A percentile compares a stretch with the other conserved stretches of the same genome.
Evolutionary conservation across 1,140 invertebrate genomes (phyloP).

Genomic region (Anadara kagoshimensis): DNA sequence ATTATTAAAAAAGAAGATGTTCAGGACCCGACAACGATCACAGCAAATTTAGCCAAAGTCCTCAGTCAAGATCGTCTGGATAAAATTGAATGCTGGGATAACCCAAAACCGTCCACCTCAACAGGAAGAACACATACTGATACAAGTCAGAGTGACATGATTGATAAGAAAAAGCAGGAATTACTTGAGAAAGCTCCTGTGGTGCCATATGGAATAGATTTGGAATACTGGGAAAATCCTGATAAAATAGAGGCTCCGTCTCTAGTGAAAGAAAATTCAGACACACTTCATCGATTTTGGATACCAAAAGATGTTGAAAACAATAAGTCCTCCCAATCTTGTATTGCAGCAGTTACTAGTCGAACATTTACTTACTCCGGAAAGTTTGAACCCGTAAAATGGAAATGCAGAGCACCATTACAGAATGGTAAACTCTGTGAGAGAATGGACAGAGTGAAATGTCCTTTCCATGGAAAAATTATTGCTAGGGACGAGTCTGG

Average conservation of each 20-base stretch:
- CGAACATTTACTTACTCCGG: constrained; percentile 77
- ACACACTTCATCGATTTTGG: constrained; percentile 76
- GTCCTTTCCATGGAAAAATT: constrained; percentile 81
- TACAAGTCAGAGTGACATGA: no score
- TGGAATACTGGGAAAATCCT: constrained; percentile 64
- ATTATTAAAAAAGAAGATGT: neutral
- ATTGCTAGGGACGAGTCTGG: constrained; percentile 78
- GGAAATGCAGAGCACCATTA: constrained; percentile 78
- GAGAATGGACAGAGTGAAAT: constrained; percentile 79
- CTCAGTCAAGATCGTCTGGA: neutral
- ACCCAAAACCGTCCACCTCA: neutral
- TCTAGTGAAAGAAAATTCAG: constrained; percentile 57
- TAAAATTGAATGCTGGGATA: neutral
- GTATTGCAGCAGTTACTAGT: constrained; percentile 53
- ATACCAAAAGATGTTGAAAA: constrained; percentile 66
- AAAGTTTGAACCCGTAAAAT: constrained; percentile 77
- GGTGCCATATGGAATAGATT: constrained; percentile 59
- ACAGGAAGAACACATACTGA: neutral
- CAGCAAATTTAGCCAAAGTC: neutral
- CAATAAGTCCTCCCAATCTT: constrained; percentile 58
- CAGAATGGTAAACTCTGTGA: constrained; percentile 80
- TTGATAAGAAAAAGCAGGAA: constrained; percentile 17
- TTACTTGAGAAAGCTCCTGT: constrained; percentile 51
- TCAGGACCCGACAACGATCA: neutral
- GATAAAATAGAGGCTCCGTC: constrained; percentile 58